Base-by-base conservation (phyloP, 2,888 invertebrate genomes). In the Sinodicranocentrus sp. region DNA sequence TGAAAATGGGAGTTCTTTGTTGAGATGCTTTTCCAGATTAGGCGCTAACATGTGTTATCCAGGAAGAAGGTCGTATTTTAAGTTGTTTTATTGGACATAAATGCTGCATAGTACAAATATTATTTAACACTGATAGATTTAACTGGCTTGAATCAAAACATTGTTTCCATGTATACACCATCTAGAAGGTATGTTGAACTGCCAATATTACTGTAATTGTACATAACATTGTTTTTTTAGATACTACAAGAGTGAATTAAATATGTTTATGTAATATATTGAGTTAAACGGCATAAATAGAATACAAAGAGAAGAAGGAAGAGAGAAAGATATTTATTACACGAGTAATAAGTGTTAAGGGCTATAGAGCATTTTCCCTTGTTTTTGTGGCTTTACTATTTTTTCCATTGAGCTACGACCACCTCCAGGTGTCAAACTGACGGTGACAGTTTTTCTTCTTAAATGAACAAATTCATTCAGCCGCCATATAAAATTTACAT, bases 61-160 rank as follows among this genome's bases (percentile, higher is more conserved):
- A n/a, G n/a, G n/a, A n/a, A n/a, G n/a, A n/a, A n/a, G 48, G 2
- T 48, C 48, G 48, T 48, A 48, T 61, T 65, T 65, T 28, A 8
- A 43, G 57, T 70, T 75, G 39, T 73, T 82, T 82, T 82, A 75
- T 82, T 82, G 63, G 77, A 77, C 83, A 83, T 77, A 83, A 77
- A 83, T 77, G 71, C 72, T 76, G 77, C 63, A 83, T 83, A 59
- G 77, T 83, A 83, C 83, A 83, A 83, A 83, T 83, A 72, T 65
- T 77, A 76, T 76, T 57, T 71, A 83, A 83, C 83, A 83, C 83
- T 72, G 71, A 83, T 71, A 71, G 65, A 72, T 70, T 73, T 63
- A 44, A 76, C 71, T 76, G 44, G 83, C 67, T 59, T 77, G 21
- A 52, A 83, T 71, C 52, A 39, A 82, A 76, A 57, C 15, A 61